These are phyloP conservation scores for Distichodus sexfasciatus DNA, from an alignment of 2,797 vertebrate species.

Conservation along the genomic window DNA sequence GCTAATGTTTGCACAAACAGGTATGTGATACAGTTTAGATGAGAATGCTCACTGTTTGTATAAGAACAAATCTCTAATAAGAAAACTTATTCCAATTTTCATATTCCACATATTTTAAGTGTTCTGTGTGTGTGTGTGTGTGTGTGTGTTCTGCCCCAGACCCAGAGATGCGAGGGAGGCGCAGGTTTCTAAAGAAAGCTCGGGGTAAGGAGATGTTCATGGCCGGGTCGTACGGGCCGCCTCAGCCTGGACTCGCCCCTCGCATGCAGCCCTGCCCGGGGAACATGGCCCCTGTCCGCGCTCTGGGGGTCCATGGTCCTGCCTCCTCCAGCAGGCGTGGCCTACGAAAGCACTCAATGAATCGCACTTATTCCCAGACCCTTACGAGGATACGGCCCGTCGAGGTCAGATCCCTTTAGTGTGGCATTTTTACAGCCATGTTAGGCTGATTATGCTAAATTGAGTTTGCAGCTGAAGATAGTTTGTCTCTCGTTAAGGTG, in stretches of 20 bases:
- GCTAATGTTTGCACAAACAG: no score
- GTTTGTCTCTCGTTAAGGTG: neutral
- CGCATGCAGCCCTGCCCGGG: constrained; percentile 73
- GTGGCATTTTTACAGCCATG: no score
- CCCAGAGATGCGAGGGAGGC: constrained; percentile 78
- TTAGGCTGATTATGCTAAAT: no score
- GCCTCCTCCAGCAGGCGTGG: constrained; percentile 62
- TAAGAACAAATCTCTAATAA: no score
- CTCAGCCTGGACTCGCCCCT: constrained; percentile 71
- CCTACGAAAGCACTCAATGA: constrained; percentile 81
- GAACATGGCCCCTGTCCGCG: constrained; percentile 57
- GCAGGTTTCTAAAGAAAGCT: constrained; percentile 85
- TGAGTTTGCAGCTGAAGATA: no score
- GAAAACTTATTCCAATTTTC: no score
- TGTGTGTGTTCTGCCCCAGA: constrained; percentile 63
- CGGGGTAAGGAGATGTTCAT: constrained; percentile 83
- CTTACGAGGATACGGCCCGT: constrained; percentile 72
- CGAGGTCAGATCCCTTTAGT: constrained; percentile 77
- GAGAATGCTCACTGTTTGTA: no score
- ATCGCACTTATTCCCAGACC: constrained; percentile 67
- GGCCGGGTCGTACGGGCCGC: constrained; percentile 72
- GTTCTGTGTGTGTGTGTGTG: no score
- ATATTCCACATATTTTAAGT: no score
- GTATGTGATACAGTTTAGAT: no score
- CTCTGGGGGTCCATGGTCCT: constrained; percentile 57